Conservation (phyloP, 2,113 vertebrate species). For the Chamaea fasciata region DNA sequence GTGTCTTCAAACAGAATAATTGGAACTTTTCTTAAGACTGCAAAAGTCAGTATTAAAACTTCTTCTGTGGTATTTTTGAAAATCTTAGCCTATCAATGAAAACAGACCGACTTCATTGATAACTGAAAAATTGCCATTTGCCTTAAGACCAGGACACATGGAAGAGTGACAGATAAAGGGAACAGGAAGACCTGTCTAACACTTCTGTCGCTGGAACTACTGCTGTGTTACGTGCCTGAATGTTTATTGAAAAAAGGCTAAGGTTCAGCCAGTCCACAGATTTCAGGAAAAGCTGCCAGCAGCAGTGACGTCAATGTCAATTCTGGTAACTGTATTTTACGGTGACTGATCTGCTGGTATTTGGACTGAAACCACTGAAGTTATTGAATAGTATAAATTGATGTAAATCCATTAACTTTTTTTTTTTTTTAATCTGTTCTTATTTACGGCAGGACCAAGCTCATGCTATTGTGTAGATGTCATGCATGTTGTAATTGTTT, state of each 20-base stretch:
- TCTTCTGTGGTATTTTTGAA: not conserved
- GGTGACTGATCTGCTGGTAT: not conserved
- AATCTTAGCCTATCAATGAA: not conserved
- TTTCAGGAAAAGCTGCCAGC: not conserved
- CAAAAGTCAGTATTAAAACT: not conserved
- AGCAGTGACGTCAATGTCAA: not conserved
- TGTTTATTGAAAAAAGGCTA: not conserved
- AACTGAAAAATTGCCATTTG: not conserved
- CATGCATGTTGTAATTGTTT: not conserved
- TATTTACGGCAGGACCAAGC: not conserved
- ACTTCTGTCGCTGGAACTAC: not conserved
- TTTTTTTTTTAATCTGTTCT: not conserved
- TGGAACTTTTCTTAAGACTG: not conserved
- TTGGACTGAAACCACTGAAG: not conserved
- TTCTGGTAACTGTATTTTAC: not conserved
- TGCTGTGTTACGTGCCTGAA: not conserved
- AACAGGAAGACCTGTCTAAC: not conserved
- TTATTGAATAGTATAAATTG: not conserved
- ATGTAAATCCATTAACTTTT: not conserved
- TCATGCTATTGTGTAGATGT: not conserved
- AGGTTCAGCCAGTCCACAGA: not conserved
- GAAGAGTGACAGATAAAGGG: not conserved
- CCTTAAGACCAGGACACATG: not conserved
- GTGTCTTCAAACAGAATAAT: constrained; percentile 19
- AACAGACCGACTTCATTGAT: not conserved